Conservation (phyloP, 1,140 invertebrate species). For the Augochlora pura region DNA sequence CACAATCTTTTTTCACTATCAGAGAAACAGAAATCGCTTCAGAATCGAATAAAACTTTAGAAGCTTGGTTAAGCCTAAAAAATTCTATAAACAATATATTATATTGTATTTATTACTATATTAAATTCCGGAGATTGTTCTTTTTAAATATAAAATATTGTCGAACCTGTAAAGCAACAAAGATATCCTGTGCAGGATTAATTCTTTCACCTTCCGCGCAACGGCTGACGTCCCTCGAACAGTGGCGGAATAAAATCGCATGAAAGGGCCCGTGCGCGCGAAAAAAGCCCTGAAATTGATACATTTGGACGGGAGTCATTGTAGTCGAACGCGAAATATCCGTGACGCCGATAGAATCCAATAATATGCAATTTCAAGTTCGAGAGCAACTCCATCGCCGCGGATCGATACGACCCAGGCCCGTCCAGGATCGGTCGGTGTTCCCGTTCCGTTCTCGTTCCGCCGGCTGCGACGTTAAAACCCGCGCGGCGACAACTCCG, state of each 20-base stretch:
- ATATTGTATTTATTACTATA: too few species aligned
- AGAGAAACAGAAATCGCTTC: too few species aligned
- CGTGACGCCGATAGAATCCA: constrained; percentile 41
- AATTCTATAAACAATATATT: too few species aligned
- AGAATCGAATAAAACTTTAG: too few species aligned
- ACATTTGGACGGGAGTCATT: constrained; percentile 28
- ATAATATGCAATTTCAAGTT: constrained; percentile 52
- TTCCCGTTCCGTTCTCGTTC: constrained; percentile 12
- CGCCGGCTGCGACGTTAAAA: neutral
- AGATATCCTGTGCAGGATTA: too few species aligned
- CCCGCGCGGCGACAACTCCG: neutral
- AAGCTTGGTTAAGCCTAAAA: too few species aligned
- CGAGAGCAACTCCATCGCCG: constrained; percentile 24
- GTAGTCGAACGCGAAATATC: constrained; percentile 37
- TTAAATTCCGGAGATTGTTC: too few species aligned
- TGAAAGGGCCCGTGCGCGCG: neutral
- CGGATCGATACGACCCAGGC: constrained; percentile 18
- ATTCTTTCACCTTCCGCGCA: too few species aligned
- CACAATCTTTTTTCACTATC: too few species aligned
- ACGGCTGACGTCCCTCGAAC: neutral
- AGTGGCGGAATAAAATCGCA: neutral
- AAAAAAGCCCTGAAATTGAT: constrained; percentile 27
- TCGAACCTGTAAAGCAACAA: too few species aligned
- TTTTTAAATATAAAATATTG: too few species aligned
- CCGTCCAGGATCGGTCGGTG: neutral